phyloP scores from a whole-genome alignment of 2,113 vertebrate species.

The Pteronura brasiliensis region DNA sequence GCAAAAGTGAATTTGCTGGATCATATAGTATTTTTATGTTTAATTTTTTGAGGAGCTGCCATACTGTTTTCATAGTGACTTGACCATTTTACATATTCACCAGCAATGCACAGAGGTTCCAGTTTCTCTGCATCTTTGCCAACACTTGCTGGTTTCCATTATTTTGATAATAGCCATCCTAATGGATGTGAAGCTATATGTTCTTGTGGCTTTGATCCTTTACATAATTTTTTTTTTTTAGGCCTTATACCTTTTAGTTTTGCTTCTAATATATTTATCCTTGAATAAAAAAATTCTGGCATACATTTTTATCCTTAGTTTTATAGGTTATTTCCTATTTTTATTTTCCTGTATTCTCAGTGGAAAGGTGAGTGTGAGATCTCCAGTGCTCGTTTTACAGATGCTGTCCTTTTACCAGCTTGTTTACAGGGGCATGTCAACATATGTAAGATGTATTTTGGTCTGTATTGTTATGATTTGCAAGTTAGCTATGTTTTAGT shows the following conservation, averaged over 20 bases:
- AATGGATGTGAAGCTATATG: not conserved
- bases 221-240: not conserved
- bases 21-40: not conserved
- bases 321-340: not conserved
- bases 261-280: not conserved
- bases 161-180: not conserved
- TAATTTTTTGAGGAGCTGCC: not conserved
- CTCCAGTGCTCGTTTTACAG: rapidly evolving
- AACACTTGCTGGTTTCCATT: not conserved
- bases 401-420: not conserved
- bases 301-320: not conserved
- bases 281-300: not conserved
- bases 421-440: rapidly evolving
- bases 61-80: not conserved
- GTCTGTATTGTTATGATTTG: not conserved
- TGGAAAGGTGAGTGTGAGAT: not conserved
- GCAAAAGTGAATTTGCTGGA: not conserved
- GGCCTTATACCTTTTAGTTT: not conserved
- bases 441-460: not conserved
- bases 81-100: not conserved
- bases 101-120: not conserved
- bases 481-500: not conserved
- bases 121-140: not conserved
- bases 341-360: not conserved
- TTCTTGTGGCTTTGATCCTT: not conserved